Evolutionary conservation across 2,888 invertebrate genomes (phyloP).

Genomic region (Escarpia spicata): DNA sequence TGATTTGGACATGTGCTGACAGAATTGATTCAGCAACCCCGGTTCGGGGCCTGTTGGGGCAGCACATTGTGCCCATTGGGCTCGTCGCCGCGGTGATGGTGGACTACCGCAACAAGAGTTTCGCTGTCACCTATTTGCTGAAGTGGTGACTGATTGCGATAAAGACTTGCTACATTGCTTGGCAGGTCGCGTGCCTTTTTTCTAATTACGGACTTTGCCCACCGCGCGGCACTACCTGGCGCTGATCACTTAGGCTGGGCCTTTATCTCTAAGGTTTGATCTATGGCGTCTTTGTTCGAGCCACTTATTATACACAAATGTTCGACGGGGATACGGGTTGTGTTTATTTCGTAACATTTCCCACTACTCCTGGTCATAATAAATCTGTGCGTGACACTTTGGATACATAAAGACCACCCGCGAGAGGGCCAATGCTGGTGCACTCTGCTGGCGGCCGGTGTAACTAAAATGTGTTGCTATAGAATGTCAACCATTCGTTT

Average conservation of each 20-base stretch:
- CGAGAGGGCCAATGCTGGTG: neutral
- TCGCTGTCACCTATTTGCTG: neutral
- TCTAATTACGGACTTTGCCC: slow-evolving; percentile 16
- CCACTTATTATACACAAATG: neutral
- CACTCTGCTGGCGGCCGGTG: neutral
- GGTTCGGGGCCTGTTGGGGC: neutral
- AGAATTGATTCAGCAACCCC: neutral
- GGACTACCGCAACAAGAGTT: neutral
- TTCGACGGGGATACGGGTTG: neutral
- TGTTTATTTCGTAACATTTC: slow-evolving; percentile 13
- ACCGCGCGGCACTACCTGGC: neutral
- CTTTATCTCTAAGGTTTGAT: neutral
- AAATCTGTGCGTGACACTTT: neutral
- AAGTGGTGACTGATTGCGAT: slow-evolving; percentile 5
- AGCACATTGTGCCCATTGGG: neutral
- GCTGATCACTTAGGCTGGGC: neutral
- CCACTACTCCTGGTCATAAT: neutral
- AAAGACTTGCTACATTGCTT: neutral
- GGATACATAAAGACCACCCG: neutral
- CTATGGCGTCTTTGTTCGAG: neutral
- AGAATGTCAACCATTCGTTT: neutral
- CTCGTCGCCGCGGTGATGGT: neutral
- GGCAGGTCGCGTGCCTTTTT: slow-evolving; percentile 16
- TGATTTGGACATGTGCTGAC: slow-evolving; percentile 16
- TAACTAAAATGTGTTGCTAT: neutral